These are phyloP conservation scores for Microcebus lehilahytsara DNA, from an alignment of 2,113 vertebrate genomes.

Conservation along the genomic window DNA sequence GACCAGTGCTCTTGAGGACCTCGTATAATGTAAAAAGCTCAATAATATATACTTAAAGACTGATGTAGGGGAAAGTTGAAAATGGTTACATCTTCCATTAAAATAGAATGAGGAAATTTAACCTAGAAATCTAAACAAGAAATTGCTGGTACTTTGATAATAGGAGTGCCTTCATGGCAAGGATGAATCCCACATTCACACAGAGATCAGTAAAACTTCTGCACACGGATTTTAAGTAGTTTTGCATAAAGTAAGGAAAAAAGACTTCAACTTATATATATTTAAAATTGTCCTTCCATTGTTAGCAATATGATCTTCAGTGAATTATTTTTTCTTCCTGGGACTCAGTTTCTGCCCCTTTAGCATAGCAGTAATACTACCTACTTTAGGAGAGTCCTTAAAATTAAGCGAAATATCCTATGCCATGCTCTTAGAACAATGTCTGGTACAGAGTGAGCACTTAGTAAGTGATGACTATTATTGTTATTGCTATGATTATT, in stretches of 20 bases:
- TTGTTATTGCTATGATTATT: background rate
- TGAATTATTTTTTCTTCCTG: background rate
- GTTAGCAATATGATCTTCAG: background rate
- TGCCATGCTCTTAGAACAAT: background rate
- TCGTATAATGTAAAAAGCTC: background rate
- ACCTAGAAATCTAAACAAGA: background rate
- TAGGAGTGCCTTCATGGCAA: background rate
- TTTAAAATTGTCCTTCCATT: background rate
- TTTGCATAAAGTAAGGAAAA: background rate
- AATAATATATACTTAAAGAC: background rate
- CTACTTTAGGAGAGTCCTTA: background rate
- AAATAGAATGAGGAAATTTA: background rate
- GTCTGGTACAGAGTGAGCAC: background rate
- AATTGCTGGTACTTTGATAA: background rate
- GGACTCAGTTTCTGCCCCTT: background rate
- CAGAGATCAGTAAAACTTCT: background rate
- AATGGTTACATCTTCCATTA: background rate
- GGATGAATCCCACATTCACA: background rate
- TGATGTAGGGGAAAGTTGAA: background rate
- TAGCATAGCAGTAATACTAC: background rate
- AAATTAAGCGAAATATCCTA: background rate
- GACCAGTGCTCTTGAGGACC: accelerated
- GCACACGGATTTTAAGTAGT: background rate
- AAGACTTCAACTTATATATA: background rate
- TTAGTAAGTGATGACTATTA: background rate